Evolutionary conservation across 2,888 invertebrate species (phyloP).

Genomic region (Conistra vaccinii): DNA sequence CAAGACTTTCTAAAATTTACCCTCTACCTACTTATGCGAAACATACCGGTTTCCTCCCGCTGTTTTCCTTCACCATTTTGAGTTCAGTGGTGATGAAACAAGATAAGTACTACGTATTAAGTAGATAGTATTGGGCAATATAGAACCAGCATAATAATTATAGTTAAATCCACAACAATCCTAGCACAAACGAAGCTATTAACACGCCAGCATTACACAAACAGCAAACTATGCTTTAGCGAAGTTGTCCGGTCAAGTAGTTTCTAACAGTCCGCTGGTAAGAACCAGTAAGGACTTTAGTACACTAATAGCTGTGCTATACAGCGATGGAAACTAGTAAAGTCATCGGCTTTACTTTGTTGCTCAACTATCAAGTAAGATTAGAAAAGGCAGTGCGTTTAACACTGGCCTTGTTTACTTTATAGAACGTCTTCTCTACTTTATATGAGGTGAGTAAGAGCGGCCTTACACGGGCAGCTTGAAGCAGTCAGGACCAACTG

Average conservation of each 20-base stretch:
- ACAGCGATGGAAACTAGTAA: constrained; percentile 8
- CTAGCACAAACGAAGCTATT: constrained; percentile 27
- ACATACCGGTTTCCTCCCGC: too few species aligned
- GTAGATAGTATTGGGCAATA: neutral
- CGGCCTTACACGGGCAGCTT: too few species aligned
- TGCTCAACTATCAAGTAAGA: neutral
- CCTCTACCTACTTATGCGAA: too few species aligned
- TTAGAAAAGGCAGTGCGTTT: too few species aligned
- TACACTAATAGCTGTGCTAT: constrained; percentile 3
- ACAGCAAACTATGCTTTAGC: constrained; percentile 36
- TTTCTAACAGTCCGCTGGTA: constrained; percentile 58
- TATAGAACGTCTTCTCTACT: too few species aligned
- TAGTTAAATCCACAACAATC: neutral
- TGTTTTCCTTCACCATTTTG: too few species aligned
- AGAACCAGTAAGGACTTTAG: constrained; percentile 20
- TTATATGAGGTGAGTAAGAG: too few species aligned
- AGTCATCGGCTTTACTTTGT: constrained; percentile 2
- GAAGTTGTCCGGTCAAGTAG: constrained; percentile 52
- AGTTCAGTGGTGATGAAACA: too few species aligned
- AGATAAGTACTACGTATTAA: too few species aligned
- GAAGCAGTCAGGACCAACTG: too few species aligned
- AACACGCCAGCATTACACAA: constrained; percentile 36
- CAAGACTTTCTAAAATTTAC: too few species aligned
- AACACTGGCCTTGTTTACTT: too few species aligned
- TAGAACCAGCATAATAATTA: neutral